Conservation (phyloP, 2,888 invertebrate species). For the Antheraea yamamai region DNA sequence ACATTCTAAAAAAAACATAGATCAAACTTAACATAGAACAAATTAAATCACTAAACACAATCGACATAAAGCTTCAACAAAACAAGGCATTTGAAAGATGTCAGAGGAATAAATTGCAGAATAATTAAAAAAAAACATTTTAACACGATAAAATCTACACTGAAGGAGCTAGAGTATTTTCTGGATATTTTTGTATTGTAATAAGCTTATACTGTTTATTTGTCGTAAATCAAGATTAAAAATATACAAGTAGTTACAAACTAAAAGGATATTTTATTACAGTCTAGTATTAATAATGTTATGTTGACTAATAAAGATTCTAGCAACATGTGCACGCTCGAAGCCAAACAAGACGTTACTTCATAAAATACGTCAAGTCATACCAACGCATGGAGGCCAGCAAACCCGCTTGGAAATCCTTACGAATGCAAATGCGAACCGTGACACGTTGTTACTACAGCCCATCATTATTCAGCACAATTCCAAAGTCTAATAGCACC, state of each 20-base stretch:
- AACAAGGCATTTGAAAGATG: no score
- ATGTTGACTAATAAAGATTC: constrained; percentile 3
- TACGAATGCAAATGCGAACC: constrained; percentile 56
- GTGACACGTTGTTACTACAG: constrained; percentile 51
- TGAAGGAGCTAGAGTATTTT: no score
- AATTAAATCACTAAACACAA: no score
- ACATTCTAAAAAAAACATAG: no score
- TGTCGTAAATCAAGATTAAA: background rate
- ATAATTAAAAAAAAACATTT: no score
- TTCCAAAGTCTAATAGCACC: constrained; percentile 31
- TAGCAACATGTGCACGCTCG: background rate
- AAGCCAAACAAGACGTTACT: constrained; percentile 14
- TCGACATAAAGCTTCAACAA: no score
- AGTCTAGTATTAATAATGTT: background rate
- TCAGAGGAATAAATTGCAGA: no score
- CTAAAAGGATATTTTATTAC: background rate
- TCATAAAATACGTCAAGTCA: constrained; percentile 44
- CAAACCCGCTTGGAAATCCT: constrained; percentile 38
- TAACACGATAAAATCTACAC: no score
- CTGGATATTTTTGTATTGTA: background rate
- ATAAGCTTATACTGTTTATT: background rate
- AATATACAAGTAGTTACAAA: background rate
- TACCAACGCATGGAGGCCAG: constrained; percentile 44
- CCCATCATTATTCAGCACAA: constrained; percentile 38
- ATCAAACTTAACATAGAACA: no score